phyloP scores from a whole-genome alignment of 2,888 invertebrate species.

The Drosophila falleni region DNA sequence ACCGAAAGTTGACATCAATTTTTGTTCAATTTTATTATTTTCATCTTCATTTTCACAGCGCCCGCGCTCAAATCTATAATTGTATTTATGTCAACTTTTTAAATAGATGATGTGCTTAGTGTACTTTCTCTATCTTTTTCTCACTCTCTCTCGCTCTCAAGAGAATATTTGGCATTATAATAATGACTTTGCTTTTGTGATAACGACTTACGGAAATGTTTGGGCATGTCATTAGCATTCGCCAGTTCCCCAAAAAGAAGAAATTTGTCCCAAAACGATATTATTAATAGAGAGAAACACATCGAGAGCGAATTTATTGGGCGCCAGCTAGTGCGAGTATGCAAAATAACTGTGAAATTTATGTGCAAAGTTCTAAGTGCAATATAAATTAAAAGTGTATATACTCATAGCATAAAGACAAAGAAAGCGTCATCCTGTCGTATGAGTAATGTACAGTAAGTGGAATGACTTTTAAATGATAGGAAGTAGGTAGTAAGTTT shows the following conservation, averaged over 20 bases:
- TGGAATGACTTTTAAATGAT: conserved; percentile 20
- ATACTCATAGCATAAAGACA: conserved; percentile 25
- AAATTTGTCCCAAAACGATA: conserved; percentile 72
- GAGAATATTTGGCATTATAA: conserved; percentile 67
- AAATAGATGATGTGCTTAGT: conserved; percentile 81
- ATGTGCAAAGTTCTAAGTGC: conserved; percentile 74
- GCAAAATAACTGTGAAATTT: conserved; percentile 71
- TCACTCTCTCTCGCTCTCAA: conserved; percentile 2
- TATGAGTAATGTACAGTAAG: conserved; percentile 54
- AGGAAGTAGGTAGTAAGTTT: conserved; percentile 1
- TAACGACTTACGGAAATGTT: conserved; percentile 83
- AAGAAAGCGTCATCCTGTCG: conserved; percentile 27
- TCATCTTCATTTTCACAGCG: conserved; percentile 79
- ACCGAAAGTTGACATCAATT: conserved; percentile 79
- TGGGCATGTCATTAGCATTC: conserved; percentile 81
- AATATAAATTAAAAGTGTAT: conserved; percentile 66
- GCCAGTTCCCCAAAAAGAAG: conserved; percentile 34
- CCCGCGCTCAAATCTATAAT: conserved; percentile 77
- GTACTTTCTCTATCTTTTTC: conserved; percentile 3
- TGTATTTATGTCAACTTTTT: conserved; percentile 81
- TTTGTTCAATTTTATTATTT: conserved; percentile 82
- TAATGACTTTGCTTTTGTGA: conserved; percentile 82
- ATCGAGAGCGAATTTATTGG: conserved; percentile 65
- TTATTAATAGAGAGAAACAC: conserved; percentile 68
- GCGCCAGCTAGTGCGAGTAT: conserved; percentile 61